Base-by-base conservation (phyloP, 2,113 vertebrate genomes). In the Glaucidium brasilianum region DNA sequence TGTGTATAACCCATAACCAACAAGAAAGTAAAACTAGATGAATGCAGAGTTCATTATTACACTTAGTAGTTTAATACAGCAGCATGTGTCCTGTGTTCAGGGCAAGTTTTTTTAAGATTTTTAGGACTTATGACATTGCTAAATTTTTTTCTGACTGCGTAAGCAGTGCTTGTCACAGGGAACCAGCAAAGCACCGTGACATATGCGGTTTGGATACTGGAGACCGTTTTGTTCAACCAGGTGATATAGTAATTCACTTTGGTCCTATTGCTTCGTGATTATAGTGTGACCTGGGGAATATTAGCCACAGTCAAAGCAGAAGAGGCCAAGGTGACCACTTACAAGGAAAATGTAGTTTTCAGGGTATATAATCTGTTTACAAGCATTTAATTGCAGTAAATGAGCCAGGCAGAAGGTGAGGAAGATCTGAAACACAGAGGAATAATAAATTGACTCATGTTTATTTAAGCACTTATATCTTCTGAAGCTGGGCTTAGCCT, bases 371-470 rank as follows among this genome's bases (percentile, higher is more conserved):
- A 96, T 94, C 84, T 97, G 89, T 95, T 96, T 96, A 95, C 91
- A 96, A 82, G 84, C 80, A 95, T 91, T 95, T 97, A 97, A 94
- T 95, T 95, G 96, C 92, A 91, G 86, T 89, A 94, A 97, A 95
- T 95, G 96, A 96, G 74, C 87, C 91, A 97, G 94, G 90, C 89
- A 96, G 95, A 96, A 96, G 89, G 96, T 96, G 89, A 96, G 71
- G 84, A 97, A 92, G 96, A 87, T 69, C 91, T 88, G 93, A 97
- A 94, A 95, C 89, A 91, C 94, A 88, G 95, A 94, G 87, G 89
- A 96, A 95, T 96, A 96, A 95, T 96, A 88, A 97, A 96, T 94
- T 58, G 66, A 85, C 91, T 96, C 77, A 69, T 94, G 87, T 96
- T 97, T 96, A 69, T 96, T 96, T 95, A 97, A 97, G 85, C 86